Conservation (phyloP, 2,888 invertebrate genomes). For the Girardia tigrina region DNA sequence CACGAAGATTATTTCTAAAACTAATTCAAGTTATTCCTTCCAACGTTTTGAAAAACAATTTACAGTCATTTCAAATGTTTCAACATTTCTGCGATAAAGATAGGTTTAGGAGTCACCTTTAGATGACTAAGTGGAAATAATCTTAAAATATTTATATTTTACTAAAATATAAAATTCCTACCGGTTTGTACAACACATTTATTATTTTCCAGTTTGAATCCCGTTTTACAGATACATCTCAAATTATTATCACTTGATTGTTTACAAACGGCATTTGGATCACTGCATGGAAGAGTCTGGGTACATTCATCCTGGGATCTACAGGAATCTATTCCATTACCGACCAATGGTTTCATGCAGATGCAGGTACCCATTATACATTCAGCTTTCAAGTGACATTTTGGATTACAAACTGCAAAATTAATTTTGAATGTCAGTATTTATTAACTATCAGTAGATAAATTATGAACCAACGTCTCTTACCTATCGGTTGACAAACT, state of each 20-base stretch:
- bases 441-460: neutral
- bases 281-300: neutral
- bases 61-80: too few species aligned
- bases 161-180: neutral
- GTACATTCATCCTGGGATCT: neutral
- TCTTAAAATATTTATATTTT: neutral
- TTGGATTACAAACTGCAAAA: neutral
- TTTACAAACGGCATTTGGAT: neutral
- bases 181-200: constrained; percentile 1
- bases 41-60: too few species aligned
- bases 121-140: too few species aligned
- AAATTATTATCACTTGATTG: neutral
- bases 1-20: too few species aligned
- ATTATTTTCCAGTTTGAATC: neutral
- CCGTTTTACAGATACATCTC: neutral
- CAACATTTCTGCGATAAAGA: too few species aligned
- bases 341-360: neutral
- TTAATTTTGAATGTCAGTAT: neutral
- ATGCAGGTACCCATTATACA: neutral
- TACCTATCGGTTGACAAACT: neutral
- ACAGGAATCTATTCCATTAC: neutral
- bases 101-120: too few species aligned
- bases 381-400: neutral
- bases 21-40: too few species aligned
- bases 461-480: too few species aligned